Evolutionary conservation across 1,140 invertebrate species (phyloP), one percentile per base, ranked within the genome.

Genomic region (Drosophila setifemur): DNA sequence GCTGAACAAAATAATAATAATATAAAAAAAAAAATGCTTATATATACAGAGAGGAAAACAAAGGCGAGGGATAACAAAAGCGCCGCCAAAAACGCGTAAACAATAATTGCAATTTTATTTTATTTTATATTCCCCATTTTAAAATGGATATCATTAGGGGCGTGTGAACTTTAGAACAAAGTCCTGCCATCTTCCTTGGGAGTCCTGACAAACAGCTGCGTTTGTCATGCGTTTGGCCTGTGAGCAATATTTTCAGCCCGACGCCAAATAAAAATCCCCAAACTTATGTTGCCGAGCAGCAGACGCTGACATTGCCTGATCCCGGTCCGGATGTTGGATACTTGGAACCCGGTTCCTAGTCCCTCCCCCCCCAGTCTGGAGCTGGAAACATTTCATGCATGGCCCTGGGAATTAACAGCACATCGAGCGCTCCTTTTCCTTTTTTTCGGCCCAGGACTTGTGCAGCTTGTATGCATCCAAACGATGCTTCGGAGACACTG

Each of bases 201-300:
- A 12, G 25, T 33, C 42, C 52, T 79, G 81, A 86, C 81, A 86
- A 85, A 76, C 81, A 85, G 81, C 81, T 86, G 75, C 72, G 81
- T 86, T 81, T 85, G 81, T 72, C 81, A 85, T 85, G 72, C 77
- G 75, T 81, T 85, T n/a, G 69, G 72, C 81, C 81, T 86, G 42
- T 60, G 48, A 79, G 81, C 81, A 71, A 85, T 85, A 85, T 85
- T 81, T 85, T 72, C 68, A 49, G 70, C 50, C 79, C 79, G 74
- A 83, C 67, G 61, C 75, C 81, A 81, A 85, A 85, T 81, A 85
- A 86, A 79, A 85, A 85, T 85, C 81, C 81, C 81, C 50, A 85
- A 85, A 85, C 81, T 85, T 86, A 85, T 86, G 81, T 78, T 83
- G 54, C 67, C 64, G 47, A 50, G 53, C 68, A 31, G 47, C 63